These are phyloP conservation scores for Natator depressus DNA, from an alignment of 2,113 vertebrate species.

Conservation along the genomic window DNA sequence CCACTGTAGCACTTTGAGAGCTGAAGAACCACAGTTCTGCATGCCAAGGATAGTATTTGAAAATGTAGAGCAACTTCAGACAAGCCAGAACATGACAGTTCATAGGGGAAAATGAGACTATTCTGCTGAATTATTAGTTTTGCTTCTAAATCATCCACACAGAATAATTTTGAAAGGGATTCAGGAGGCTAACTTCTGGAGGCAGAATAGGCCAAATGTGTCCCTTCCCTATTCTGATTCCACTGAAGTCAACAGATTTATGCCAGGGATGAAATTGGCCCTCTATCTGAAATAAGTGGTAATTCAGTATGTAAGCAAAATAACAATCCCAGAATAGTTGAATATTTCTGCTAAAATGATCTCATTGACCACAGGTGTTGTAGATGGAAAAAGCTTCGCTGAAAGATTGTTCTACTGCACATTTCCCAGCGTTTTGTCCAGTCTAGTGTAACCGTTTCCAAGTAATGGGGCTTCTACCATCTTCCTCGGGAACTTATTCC, in stretches of 20 bases:
- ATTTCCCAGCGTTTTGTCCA: not conserved
- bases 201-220: not conserved
- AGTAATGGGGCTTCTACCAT: fast-evolving
- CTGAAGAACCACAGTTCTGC: not conserved
- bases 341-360: not conserved
- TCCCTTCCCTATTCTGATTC: not conserved
- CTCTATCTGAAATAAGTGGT: not conserved
- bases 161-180: not conserved
- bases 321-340: not conserved
- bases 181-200: not conserved
- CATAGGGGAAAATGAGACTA: not conserved
- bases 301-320: not conserved
- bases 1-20: not conserved
- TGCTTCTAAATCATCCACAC: not conserved
- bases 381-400: not conserved
- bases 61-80: not conserved
- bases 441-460: not conserved
- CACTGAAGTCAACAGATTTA: not conserved
- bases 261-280: not conserved
- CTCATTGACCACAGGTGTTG: not conserved
- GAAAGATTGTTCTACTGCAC: not conserved
- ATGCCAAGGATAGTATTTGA: not conserved
- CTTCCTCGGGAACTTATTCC: not conserved
- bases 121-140: not conserved
- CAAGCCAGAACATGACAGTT: fast-evolving